phyloP scores from a whole-genome alignment of 1,140 invertebrate genomes.

The Drosophila triauraria region DNA sequence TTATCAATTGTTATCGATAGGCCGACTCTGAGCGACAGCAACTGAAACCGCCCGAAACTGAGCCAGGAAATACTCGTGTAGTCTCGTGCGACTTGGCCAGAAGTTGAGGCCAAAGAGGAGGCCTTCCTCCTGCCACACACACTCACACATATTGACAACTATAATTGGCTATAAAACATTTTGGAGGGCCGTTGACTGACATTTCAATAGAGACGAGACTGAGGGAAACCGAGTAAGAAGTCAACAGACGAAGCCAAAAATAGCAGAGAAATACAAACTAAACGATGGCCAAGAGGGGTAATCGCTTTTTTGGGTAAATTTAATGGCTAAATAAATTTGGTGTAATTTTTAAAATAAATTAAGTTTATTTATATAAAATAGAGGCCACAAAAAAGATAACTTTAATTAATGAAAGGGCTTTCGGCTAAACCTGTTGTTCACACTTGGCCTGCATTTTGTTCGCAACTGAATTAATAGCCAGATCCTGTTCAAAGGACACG shows the following conservation, averaged over 20 bases:
- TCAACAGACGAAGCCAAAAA: constrained; percentile 21
- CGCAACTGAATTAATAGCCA: constrained; percentile 4
- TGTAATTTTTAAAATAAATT: background rate
- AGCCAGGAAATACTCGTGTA: constrained; percentile 12
- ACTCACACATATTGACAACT: constrained; percentile 39
- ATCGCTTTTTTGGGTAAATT: background rate
- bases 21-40: constrained; percentile 10
- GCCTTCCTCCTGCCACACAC: background rate
- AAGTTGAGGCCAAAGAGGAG: constrained; percentile 18
- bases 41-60: constrained; percentile 19
- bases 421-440: background rate
- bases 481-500: constrained; percentile 30
- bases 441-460: constrained; percentile 17
- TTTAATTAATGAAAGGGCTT: too few relatives aligned
- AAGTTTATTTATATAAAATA: background rate
- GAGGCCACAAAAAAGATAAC: background rate
- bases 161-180: constrained; percentile 66
- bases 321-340: background rate
- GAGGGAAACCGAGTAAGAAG: constrained; percentile 12
- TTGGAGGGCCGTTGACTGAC: constrained; percentile 49
- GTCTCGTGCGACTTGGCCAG: constrained; percentile 17
- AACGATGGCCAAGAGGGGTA: background rate
- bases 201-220: constrained; percentile 52
- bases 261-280: constrained; percentile 4
- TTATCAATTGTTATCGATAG: constrained; percentile 76